phyloP scores from a whole-genome alignment of 2,888 invertebrate species.

The Beris chalybata region DNA sequence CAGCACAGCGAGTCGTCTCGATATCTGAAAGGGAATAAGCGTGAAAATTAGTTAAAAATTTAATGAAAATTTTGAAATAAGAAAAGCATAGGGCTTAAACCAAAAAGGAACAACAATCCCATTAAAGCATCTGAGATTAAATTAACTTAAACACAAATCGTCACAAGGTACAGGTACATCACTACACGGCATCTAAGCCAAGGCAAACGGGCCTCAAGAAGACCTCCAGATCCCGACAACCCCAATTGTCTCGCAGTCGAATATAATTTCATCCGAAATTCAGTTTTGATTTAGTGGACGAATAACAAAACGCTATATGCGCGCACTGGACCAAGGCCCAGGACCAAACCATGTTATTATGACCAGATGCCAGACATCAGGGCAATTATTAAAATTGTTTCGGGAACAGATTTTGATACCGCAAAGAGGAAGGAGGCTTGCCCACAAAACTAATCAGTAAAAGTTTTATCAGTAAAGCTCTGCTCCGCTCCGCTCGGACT shows the following conservation, averaged over 20 bases:
- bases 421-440: conserved; percentile 21
- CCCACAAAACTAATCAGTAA: conserved; percentile 38
- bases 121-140: conserved; percentile 28
- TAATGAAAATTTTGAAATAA: not conserved
- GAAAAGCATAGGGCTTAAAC: not conserved
- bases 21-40: conserved; percentile 68
- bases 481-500: conserved; percentile 1
- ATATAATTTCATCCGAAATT: conserved; percentile 20
- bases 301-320: conserved; percentile 5
- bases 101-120: conserved; percentile 1
- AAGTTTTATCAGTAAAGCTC: conserved; percentile 38
- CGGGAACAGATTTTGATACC: conserved; percentile 34
- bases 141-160: conserved; percentile 36
- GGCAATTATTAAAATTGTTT: conserved; percentile 41
- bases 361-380: conserved; percentile 40
- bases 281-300: conserved; percentile 25
- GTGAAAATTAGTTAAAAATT: conserved; percentile 17
- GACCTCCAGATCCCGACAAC: conserved; percentile 3
- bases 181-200: not conserved
- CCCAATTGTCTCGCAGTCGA: conserved; percentile 17
- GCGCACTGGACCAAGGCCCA: conserved; percentile 7
- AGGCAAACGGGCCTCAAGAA: not conserved
- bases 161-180: conserved; percentile 20
- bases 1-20: conserved; percentile 86
- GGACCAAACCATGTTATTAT: conserved; percentile 36